Evolutionary conservation across 2,797 vertebrate genomes (phyloP).

Genomic region (Lateolabrax maculatus): DNA sequence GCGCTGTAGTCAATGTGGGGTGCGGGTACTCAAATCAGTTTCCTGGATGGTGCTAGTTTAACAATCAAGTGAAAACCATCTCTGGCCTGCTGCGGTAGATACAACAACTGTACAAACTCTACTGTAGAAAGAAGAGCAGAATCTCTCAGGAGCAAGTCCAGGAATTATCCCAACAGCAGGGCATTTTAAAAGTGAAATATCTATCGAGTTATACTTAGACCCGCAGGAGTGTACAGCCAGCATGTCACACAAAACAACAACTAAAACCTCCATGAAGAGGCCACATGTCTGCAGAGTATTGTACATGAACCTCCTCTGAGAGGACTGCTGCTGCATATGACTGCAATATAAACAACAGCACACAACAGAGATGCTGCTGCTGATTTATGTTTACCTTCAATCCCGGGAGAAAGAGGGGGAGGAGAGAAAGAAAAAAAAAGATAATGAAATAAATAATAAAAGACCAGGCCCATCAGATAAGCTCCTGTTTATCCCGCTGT

Average conservation of each 20-base stretch:
- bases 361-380: slow-evolving; percentile 78
- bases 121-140: slow-evolving; percentile 6
- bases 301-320: slow-evolving; percentile 75
- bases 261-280: slow-evolving; percentile 75
- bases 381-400: slow-evolving; percentile 86
- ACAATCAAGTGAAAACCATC: slow-evolving; percentile 60
- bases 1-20: slow-evolving; percentile 54
- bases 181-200: slow-evolving; percentile 65
- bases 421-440: slow-evolving; percentile 51
- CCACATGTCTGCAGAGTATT: slow-evolving; percentile 71
- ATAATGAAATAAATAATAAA: slow-evolving; percentile 87
- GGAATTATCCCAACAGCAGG: slow-evolving; percentile 52
- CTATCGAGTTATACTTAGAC: slow-evolving; percentile 46
- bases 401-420: slow-evolving; percentile 74
- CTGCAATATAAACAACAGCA: slow-evolving; percentile 80
- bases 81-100: slow-evolving; percentile 25
- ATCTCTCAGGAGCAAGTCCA: slow-evolving; percentile 42
- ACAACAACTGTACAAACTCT: slow-evolving; percentile 23
- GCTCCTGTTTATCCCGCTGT: slow-evolving; percentile 86
- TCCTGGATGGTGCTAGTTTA: slow-evolving; percentile 55
- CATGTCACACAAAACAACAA: slow-evolving; percentile 62
- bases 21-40: slow-evolving; percentile 61
- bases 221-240: slow-evolving; percentile 47
- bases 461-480: slow-evolving; percentile 84
- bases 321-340: slow-evolving; percentile 74